phyloP scores from a whole-genome alignment of 2,113 vertebrate species.

The Apteryx mantelli region DNA sequence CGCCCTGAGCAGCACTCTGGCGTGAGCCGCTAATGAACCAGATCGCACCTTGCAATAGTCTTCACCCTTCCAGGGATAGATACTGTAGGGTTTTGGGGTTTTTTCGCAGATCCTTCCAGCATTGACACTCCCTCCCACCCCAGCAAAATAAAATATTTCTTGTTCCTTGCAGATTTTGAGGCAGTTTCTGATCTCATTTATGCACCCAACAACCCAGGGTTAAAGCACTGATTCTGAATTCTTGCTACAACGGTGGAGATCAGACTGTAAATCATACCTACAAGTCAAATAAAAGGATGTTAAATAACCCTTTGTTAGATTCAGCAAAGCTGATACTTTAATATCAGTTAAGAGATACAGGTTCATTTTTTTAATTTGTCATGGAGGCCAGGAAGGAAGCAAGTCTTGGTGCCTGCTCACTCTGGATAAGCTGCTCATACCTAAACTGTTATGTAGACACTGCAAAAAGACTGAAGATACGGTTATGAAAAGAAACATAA shows the following conservation, averaged over 20 bases:
- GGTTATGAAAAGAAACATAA: background rate
- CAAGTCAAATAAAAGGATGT: background rate
- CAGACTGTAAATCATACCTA: background rate
- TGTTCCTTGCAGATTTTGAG: background rate
- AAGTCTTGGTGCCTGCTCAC: background rate
- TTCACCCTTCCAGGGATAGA: background rate
- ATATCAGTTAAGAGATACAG: background rate
- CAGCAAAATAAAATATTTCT: background rate
- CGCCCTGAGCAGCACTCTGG: background rate
- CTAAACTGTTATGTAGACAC: background rate
- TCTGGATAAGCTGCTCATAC: background rate
- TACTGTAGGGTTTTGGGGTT: background rate
- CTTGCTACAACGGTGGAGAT: background rate
- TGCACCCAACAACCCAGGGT: background rate
- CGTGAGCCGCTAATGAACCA: background rate
- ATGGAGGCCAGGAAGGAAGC: background rate
- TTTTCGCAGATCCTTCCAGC: background rate
- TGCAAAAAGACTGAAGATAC: background rate
- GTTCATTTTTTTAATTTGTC: background rate
- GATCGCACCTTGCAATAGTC: background rate
- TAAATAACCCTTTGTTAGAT: background rate
- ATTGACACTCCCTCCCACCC: background rate
- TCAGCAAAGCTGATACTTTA: background rate
- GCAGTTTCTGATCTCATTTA: background rate
- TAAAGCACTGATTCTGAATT: background rate